Percentiles rank a stretch among this genome's conserved stretches.
phyloP scores from a whole-genome alignment of 1,140 invertebrate species.

The Cyclina sinensis region DNA sequence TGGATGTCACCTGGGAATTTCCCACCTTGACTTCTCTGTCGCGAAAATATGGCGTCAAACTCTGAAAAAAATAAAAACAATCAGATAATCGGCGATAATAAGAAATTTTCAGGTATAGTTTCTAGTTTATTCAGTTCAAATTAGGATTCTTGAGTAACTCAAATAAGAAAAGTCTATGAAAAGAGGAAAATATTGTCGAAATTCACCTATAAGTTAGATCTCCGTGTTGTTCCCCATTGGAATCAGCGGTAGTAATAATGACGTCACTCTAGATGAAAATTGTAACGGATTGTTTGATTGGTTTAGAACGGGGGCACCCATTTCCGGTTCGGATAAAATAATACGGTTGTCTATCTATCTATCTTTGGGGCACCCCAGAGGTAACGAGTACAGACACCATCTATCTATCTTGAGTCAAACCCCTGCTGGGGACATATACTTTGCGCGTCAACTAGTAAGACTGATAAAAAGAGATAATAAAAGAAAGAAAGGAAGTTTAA shows the following conservation, averaged over 20 bases:
- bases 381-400: too few relatives aligned
- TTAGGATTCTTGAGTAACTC: background rate
- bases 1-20: constrained; percentile 33
- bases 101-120: too few relatives aligned
- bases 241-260: constrained; percentile 27
- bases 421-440: too few relatives aligned
- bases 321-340: background rate
- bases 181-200: background rate
- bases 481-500: too few relatives aligned
- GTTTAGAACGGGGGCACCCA: constrained; percentile 36
- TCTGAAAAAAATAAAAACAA: constrained; percentile 14
- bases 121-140: too few relatives aligned
- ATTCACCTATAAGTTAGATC: background rate
- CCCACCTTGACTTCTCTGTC: constrained; percentile 46
- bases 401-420: too few relatives aligned
- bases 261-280: constrained; percentile 25
- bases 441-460: too few relatives aligned
- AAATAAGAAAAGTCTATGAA: background rate
- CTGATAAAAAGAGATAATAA: too few relatives aligned
- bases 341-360: background rate
- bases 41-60: constrained; percentile 30
- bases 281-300: constrained; percentile 45
- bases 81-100: background rate
- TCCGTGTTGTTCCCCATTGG: background rate
- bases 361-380: too few relatives aligned